Conservation (phyloP, 2,797 vertebrate species). For the Lateolabrax maculatus region DNA sequence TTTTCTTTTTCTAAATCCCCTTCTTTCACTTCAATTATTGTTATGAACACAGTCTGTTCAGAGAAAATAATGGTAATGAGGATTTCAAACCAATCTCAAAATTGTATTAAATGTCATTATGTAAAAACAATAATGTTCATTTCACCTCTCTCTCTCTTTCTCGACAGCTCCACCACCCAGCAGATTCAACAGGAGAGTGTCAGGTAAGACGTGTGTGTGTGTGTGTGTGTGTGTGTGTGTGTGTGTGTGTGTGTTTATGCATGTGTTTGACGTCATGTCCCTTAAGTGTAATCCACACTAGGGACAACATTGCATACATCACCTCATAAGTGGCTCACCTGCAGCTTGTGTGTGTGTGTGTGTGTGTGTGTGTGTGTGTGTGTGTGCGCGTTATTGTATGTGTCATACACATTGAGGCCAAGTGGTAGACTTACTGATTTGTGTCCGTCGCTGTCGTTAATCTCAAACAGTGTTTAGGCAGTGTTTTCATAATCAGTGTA, state of each 20-base stretch:
- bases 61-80: conserved; percentile 10
- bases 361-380: no score
- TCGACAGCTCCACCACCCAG: conserved; percentile 91
- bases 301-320: conserved; percentile 51
- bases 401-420: conserved; percentile 27
- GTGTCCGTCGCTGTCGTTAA: conserved; percentile 17
- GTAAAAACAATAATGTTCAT: conserved; percentile 48
- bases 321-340: conserved; percentile 43
- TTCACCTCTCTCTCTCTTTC: conserved; percentile 60
- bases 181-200: conserved; percentile 96
- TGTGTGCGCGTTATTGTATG: conserved; percentile 27
- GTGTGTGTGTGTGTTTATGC: conserved; percentile 11
- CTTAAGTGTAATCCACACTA: conserved; percentile 66
- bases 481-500: conserved; percentile 35
- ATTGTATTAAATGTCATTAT: conserved; percentile 43
- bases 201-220: conserved; percentile 86
- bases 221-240: conserved; percentile 36
- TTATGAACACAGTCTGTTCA: conserved; percentile 3
- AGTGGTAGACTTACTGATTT: conserved; percentile 14
- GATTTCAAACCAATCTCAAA: conserved; percentile 40
- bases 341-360: conserved; percentile 37
- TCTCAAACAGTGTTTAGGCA: conserved; percentile 27
- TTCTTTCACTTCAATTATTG: not conserved
- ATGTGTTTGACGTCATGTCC: conserved; percentile 79
- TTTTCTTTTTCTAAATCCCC: conserved; percentile 3